These are phyloP conservation scores for Corynorhinus townsendii DNA, from an alignment of 2,113 vertebrate species.

Conservation along the genomic window DNA sequence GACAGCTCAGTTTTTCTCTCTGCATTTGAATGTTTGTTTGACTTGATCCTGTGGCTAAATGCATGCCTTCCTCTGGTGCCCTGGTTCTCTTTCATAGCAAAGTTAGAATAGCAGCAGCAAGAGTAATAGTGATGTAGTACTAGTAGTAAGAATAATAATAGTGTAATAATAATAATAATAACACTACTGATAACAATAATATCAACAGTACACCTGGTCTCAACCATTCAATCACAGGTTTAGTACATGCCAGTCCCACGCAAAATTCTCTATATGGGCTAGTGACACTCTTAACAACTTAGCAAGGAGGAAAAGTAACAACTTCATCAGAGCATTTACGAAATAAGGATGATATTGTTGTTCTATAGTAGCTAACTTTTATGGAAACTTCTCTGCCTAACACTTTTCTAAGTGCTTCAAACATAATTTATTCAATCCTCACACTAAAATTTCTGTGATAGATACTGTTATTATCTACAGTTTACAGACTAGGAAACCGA, in stretches of 20 bases:
- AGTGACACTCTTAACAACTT: neutral
- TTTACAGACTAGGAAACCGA: neutral
- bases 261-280: neutral
- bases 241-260: neutral
- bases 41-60: neutral
- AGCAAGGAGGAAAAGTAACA: neutral
- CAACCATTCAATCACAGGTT: neutral
- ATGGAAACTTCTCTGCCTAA: neutral
- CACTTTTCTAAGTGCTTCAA: neutral
- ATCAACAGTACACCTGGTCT: neutral
- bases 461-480: neutral
- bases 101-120: neutral
- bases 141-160: neutral
- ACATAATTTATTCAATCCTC: neutral
- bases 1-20: neutral
- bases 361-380: neutral
- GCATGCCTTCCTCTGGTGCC: neutral
- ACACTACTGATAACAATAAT: neutral
- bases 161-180: neutral
- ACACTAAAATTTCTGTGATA: neutral
- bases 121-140: rapidly evolving
- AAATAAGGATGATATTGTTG: neutral
- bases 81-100: neutral
- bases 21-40: neutral
- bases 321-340: neutral